These are phyloP conservation scores for Drosophila kurseongensis DNA, from an alignment of 1,140 invertebrate genomes.

Conservation along the genomic window DNA sequence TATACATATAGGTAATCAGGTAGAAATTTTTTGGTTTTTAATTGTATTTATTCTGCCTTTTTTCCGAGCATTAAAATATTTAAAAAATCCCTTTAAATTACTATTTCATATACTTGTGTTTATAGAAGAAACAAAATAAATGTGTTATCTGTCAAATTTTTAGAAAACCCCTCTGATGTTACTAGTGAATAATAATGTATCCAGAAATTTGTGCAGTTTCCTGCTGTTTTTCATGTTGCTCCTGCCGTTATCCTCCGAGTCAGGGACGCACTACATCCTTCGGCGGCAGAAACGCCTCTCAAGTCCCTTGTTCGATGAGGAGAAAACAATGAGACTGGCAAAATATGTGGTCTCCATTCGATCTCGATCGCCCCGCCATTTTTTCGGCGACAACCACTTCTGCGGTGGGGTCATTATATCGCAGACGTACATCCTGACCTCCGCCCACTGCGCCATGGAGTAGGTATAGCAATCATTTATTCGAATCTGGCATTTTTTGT, in stretches of 20 bases:
- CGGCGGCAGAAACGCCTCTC: conserved; percentile 36
- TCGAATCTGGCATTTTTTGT: background rate
- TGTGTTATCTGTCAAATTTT: conserved; percentile 10
- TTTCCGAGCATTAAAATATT: no score
- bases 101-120: background rate
- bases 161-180: background rate
- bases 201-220: background rate
- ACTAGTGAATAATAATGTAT: background rate
- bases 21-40: no score
- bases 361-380: conserved; percentile 39
- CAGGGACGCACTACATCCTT: background rate
- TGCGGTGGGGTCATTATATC: conserved; percentile 49
- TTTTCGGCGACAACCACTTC: conserved; percentile 58
- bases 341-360: conserved; percentile 58
- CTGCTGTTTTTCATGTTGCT: conserved; percentile 7
- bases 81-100: no score
- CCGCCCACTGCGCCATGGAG: conserved; percentile 62
- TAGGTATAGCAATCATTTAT: conserved; percentile 25
- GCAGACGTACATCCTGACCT: conserved; percentile 37
- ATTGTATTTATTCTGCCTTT: no score
- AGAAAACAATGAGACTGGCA: background rate
- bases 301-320: background rate
- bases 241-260: background rate
- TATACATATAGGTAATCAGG: no score
- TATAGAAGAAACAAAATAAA: background rate